Conservation (phyloP, 2,797 vertebrate genomes). For the Acropternis orthonyx region DNA sequence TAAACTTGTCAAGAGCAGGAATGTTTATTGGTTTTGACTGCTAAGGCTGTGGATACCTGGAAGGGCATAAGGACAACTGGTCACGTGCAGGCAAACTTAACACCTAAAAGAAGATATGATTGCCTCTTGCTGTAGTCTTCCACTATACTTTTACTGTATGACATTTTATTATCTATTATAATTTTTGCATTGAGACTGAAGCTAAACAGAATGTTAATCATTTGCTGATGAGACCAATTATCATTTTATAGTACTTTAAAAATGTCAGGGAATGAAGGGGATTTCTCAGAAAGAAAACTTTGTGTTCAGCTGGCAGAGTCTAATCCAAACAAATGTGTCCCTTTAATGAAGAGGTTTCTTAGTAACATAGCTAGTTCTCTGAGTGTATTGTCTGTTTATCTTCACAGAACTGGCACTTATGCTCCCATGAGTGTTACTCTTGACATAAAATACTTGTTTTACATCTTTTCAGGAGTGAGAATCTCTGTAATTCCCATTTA, state of each 20-base stretch:
- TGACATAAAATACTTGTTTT: slow-evolving; percentile 14
- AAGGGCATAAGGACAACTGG: background rate
- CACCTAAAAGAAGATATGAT: background rate
- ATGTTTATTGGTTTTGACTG: background rate
- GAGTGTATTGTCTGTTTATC: background rate
- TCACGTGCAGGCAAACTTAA: background rate
- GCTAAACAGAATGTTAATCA: slow-evolving; percentile 28
- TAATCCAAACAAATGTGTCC: slow-evolving; percentile 46
- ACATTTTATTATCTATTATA: slow-evolving; percentile 10
- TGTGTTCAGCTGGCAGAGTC: background rate
- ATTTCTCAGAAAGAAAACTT: slow-evolving; percentile 30
- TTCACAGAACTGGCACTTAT: slow-evolving; percentile 14
- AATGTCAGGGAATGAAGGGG: slow-evolving; percentile 42
- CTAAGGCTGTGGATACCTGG: background rate
- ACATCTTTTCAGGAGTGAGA: background rate
- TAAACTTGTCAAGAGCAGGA: background rate
- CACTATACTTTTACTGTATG: background rate
- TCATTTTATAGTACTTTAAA: slow-evolving; percentile 44
- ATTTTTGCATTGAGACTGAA: slow-evolving; percentile 8
- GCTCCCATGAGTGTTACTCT: background rate
- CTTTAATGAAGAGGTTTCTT: slow-evolving; percentile 36
- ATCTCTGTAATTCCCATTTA: background rate
- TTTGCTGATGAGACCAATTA: slow-evolving; percentile 36
- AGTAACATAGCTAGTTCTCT: background rate
- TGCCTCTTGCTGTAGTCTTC: background rate